phyloP scores from a whole-genome alignment of 2,888 invertebrate species.

The Amphipyra tragopoginis region DNA sequence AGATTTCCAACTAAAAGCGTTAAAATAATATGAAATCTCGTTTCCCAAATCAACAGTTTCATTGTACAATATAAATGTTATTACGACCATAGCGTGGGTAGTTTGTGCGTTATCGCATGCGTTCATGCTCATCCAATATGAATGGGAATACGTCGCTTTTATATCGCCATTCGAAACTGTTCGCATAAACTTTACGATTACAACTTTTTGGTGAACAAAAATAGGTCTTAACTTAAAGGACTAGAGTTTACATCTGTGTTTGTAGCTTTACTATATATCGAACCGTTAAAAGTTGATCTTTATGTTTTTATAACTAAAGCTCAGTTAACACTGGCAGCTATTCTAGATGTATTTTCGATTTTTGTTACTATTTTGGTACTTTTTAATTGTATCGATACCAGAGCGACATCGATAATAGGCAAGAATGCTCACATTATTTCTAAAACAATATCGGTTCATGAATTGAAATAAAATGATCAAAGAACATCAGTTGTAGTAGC shows the following conservation, averaged over 20 bases:
- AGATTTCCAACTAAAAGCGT: conserved; percentile 2
- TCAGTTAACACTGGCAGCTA: background rate
- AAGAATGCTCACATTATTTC: background rate
- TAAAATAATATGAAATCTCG: conserved; percentile 31
- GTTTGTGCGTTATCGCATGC: conserved; percentile 64
- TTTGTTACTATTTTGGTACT: background rate
- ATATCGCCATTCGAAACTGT: conserved; percentile 57
- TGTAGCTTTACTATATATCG: conserved; percentile 2
- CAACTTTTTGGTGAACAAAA: conserved; percentile 29
- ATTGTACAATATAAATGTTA: conserved; percentile 51
- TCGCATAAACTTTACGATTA: conserved; percentile 63
- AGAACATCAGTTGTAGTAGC: conserved; percentile 30
- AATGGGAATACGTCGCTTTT: conserved; percentile 65
- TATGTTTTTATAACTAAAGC: conserved; percentile 7
- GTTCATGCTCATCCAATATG: conserved; percentile 72
- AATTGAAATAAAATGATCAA: conserved; percentile 29
- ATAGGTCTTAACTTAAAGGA: conserved; percentile 18
- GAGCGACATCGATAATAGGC: too few species aligned
- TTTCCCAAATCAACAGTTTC: conserved; percentile 47
- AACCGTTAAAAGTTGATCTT: conserved; percentile 19
- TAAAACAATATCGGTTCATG: background rate
- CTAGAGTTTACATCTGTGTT: conserved; percentile 14
- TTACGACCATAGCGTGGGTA: conserved; percentile 48
- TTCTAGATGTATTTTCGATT: background rate
- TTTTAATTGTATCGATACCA: background rate